These are phyloP conservation scores for Hydrolagus affinis DNA, from an alignment of 2,113 vertebrate species.

Conservation along the genomic window DNA sequence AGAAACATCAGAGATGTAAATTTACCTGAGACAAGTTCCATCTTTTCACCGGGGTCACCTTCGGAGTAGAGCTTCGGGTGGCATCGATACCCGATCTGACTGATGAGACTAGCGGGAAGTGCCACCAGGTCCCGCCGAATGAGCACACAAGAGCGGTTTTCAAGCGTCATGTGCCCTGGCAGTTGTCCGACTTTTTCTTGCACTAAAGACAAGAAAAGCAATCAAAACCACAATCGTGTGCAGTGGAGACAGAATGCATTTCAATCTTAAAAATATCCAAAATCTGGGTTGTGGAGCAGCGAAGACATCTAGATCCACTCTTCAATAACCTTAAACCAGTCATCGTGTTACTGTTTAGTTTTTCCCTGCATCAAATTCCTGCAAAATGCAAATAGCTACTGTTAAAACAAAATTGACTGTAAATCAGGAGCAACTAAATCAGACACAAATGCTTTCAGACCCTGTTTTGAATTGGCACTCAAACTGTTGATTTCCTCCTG, in stretches of 20 bases:
- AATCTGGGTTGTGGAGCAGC: neutral
- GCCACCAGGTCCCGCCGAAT: slow-evolving; percentile 90
- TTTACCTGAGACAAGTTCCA: slow-evolving; percentile 90
- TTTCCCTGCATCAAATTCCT: neutral
- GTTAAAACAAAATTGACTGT: neutral
- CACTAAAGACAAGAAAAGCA: slow-evolving; percentile 40
- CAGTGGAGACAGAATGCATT: no score
- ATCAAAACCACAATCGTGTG: neutral
- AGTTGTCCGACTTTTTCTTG: slow-evolving; percentile 80
- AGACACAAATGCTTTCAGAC: neutral
- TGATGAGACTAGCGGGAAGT: slow-evolving; percentile 91
- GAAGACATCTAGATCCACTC: neutral
- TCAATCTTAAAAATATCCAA: neutral
- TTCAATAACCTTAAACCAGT: neutral
- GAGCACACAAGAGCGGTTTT: slow-evolving; percentile 88
- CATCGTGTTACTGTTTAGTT: neutral
- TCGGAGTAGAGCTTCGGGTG: slow-evolving; percentile 96
- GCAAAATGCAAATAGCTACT: neutral
- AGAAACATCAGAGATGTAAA: neutral
- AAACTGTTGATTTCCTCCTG: neutral
- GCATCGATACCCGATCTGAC: slow-evolving; percentile 96
- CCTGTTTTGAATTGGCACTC: neutral
- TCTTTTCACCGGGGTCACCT: slow-evolving; percentile 93
- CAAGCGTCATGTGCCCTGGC: slow-evolving; percentile 62
- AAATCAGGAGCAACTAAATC: neutral